phyloP scores from a whole-genome alignment of 1,140 invertebrate genomes.

The Euwallacea fornicatus region DNA sequence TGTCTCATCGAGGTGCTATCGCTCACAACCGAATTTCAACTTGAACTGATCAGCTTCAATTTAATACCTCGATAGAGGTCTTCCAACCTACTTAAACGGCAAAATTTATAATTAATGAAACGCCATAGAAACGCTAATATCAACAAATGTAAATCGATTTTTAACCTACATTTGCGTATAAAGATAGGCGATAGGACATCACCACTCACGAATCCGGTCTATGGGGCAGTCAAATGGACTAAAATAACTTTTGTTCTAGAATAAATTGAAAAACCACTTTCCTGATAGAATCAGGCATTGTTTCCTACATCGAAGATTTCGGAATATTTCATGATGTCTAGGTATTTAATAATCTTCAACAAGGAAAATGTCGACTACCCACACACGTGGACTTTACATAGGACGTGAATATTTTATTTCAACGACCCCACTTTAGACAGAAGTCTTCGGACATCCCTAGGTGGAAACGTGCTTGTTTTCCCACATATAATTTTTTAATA shows the following conservation, averaged over 20 bases:
- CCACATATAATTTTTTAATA: constrained; percentile 6
- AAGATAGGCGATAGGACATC: too few species aligned
- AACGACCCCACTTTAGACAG: background rate
- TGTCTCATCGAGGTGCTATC: too few species aligned
- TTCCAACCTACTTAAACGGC: constrained; percentile 19
- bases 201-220: too few species aligned
- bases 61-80: too few species aligned
- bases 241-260: too few species aligned
- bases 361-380: background rate
- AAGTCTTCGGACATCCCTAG: background rate
- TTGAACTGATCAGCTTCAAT: too few species aligned
- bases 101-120: constrained; percentile 43
- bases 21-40: too few species aligned
- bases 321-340: background rate
- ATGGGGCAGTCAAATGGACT: too few species aligned
- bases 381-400: background rate
- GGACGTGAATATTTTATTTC: background rate
- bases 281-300: too few species aligned
- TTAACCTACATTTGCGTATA: constrained; percentile 33
- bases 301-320: background rate
- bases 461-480: constrained; percentile 8
- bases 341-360: background rate
- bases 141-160: constrained; percentile 44
- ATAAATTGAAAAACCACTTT: too few species aligned
- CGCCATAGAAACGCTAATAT: constrained; percentile 45